Evolutionary conservation across 2,888 invertebrate genomes (phyloP), one percentile per base, ranked within the genome.

Genomic region (Microplitis manilae): DNA sequence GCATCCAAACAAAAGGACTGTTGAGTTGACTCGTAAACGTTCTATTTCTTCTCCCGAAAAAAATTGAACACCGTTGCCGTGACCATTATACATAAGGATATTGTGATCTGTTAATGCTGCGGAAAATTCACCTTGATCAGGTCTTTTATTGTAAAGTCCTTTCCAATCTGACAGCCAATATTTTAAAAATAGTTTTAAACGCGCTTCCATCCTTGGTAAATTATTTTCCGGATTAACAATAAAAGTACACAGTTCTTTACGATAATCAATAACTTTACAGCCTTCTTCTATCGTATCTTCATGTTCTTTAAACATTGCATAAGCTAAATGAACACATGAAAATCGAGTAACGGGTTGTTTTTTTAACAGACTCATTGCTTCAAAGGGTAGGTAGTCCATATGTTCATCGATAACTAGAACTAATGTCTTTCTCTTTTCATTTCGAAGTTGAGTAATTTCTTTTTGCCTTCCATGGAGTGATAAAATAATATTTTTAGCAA

Each of bases 311-410:
- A 92, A 94, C 88, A 94, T 86, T 59, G 92, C 92, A 85, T 94
- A 94, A 0, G 93, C 88, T 81, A 94, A 92, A 86, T 94, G 94
- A 8, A 95, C 88, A 67, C 95, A 96, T 60, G 96, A 95, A 87
- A 96, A 92, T 76, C 97, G 91, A 0, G 94, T 93, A 0, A 95
- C 93, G 0, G 95, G 93, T 68, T 95, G 93, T n/a, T 91, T 90
- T 78, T 91, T 90, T 9, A 96, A 84, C 13, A 94, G 90, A 0
- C 93, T 92, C 76, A 96, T 90, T 80, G 93, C 93, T 90, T 97
- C 96, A 94, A 96, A 96, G 0, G 96, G 96, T 77, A 96, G 92
- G 75, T 92, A 92, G 90, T 96, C 96, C 13, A 96, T 88, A 83
- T 91, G 91, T 95, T 94, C 94, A 89, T 94, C 94, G n/a, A 94